phyloP scores from a whole-genome alignment of 2,113 vertebrate genomes.

The Paedocypris sp. region DNA sequence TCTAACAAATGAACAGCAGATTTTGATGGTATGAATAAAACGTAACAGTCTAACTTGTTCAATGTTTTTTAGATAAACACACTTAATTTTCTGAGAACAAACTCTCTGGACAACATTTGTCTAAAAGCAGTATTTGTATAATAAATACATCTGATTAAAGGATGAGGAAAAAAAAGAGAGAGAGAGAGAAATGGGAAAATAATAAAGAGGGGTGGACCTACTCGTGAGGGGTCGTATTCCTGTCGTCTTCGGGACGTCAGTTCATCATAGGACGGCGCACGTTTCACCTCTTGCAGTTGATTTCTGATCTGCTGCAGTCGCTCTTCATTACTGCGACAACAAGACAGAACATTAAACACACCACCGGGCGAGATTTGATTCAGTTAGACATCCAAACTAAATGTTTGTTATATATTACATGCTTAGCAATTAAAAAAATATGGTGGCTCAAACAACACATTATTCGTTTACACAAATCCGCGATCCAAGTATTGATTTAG shows the following conservation, averaged over 20 bases:
- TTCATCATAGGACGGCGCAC: slow-evolving; percentile 49
- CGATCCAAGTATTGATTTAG: slow-evolving; percentile 39
- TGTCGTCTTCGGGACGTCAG: slow-evolving; percentile 38
- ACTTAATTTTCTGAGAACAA: too few relatives aligned
- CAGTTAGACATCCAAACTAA: neutral
- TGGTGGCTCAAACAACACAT: too few relatives aligned
- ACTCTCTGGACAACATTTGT: too few relatives aligned
- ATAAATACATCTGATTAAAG: neutral
- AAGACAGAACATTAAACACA: too few relatives aligned
- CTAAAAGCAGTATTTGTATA: too few relatives aligned
- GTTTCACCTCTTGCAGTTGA: slow-evolving; percentile 45
- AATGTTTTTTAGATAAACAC: too few relatives aligned
- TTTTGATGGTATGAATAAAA: too few relatives aligned
- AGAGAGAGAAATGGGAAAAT: neutral
- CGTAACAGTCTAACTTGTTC: too few relatives aligned
- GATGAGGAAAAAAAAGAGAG: neutral
- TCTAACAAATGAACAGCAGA: too few relatives aligned
- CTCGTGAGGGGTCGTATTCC: slow-evolving; percentile 50
- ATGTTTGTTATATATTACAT: too few relatives aligned
- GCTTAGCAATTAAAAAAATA: too few relatives aligned
- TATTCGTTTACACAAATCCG: slow-evolving; percentile 38
- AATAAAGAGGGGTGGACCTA: slow-evolving; percentile 30
- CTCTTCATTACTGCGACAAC: slow-evolving; percentile 41
- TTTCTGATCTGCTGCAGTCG: slow-evolving; percentile 40
- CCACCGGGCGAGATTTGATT: too few relatives aligned